phyloP scores from a whole-genome alignment of 2,113 vertebrate species.

The Antigone vipio region DNA sequence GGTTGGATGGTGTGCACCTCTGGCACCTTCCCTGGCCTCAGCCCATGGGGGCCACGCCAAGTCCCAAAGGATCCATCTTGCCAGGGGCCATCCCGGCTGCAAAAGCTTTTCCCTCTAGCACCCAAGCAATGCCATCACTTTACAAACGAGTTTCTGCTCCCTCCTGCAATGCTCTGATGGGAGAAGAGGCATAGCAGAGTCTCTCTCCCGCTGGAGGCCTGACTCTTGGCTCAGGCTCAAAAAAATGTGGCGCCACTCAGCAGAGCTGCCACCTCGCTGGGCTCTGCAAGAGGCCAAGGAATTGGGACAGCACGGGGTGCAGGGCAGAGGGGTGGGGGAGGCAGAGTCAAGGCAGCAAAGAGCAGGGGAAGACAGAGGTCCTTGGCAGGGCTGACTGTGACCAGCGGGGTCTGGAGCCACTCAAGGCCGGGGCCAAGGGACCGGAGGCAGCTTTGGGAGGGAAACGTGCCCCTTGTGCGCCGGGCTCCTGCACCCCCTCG shows the following conservation, averaged over 20 bases:
- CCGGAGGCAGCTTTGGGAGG: not conserved
- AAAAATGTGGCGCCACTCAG: accelerated
- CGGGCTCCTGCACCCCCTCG: not conserved
- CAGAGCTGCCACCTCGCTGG: not conserved
- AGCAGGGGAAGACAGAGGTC: not conserved
- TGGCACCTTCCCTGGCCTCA: not conserved
- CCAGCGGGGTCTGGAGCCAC: not conserved
- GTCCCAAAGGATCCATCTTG: not conserved
- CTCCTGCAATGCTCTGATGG: not conserved
- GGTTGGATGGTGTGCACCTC: not conserved
- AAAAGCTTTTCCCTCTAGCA: not conserved
- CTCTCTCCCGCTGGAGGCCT: not conserved
- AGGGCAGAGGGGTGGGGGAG: not conserved
- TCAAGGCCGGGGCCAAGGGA: accelerated
- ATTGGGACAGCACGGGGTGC: not conserved
- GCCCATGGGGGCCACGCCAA: not conserved
- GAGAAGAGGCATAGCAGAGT: not conserved
- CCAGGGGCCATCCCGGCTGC: not conserved
- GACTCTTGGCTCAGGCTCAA: not conserved
- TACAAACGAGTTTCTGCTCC: not conserved
- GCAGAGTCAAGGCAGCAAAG: not conserved
- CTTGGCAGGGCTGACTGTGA: not conserved
- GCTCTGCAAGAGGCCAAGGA: not conserved
- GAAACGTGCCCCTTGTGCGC: not conserved
- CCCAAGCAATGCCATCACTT: not conserved